phyloP scores from a whole-genome alignment of 2,797 vertebrate species.

The Heteromormyrus szaboi region DNA sequence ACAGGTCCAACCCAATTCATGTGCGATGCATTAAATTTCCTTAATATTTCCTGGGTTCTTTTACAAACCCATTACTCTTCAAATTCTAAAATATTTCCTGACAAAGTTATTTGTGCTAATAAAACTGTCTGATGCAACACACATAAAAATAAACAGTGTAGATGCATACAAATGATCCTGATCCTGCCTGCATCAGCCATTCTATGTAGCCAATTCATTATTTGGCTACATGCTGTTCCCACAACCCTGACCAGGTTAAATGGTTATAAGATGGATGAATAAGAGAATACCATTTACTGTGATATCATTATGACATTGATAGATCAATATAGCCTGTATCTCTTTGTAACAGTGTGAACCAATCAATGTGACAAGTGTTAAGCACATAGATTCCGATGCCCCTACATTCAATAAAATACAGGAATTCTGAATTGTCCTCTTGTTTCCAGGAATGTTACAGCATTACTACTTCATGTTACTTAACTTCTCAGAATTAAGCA shows the following conservation, averaged over 20 bases:
- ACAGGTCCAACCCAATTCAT: background rate
- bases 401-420: background rate
- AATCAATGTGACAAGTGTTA: background rate
- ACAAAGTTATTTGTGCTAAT: background rate
- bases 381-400: background rate
- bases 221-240: background rate
- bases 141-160: background rate
- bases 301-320: background rate
- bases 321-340: background rate
- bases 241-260: background rate
- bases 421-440: background rate
- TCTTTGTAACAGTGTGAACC: background rate
- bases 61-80: background rate
- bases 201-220: background rate
- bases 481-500: background rate
- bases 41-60: background rate
- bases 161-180: background rate
- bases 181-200: background rate
- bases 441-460: background rate
- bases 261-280: background rate
- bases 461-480: background rate
- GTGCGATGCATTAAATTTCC: background rate
- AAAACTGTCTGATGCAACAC: background rate
- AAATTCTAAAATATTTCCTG: background rate
- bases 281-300: background rate